Percentiles rank a stretch among this genome's conserved stretches.
Evolutionary conservation across 2,888 invertebrate genomes (phyloP).

Genomic region (Desoria tigrina): DNA sequence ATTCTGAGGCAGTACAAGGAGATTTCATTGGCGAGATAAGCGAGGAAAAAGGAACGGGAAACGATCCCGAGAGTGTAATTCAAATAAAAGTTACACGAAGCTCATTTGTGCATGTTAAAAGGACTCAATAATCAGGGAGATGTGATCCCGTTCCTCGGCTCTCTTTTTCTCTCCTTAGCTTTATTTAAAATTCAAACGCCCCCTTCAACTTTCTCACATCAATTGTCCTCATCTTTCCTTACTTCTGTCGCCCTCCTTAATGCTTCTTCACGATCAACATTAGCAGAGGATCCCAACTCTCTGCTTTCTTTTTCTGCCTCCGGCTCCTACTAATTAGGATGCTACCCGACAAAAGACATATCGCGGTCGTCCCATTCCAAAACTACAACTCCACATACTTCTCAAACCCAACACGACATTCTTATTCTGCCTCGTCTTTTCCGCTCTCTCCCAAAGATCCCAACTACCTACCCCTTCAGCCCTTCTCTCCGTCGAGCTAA

Average conservation of each 20-base stretch:
- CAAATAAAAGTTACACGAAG: conserved; percentile 54
- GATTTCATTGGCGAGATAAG: conserved; percentile 53
- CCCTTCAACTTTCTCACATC: conserved; percentile 31
- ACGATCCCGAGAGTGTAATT: conserved; percentile 54
- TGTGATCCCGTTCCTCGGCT: conserved; percentile 38
- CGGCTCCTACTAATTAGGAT: conserved; percentile 21
- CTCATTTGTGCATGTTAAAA: conserved; percentile 54
- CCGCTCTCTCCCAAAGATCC: background rate
- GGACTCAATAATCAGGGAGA: conserved; percentile 52
- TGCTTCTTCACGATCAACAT: conserved; percentile 10
- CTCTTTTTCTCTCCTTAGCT: conserved; percentile 35
- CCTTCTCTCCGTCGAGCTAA: too few species aligned
- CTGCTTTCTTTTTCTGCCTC: conserved; percentile 15
- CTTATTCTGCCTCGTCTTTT: conserved; percentile 19
- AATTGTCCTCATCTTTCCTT: conserved; percentile 23
- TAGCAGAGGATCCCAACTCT: too few species aligned
- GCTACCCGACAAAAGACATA: conserved; percentile 16
- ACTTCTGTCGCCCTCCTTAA: conserved; percentile 2
- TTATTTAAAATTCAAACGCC: conserved; percentile 48
- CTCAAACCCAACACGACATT: background rate
- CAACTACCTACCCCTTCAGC: too few species aligned
- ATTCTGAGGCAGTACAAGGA: conserved; percentile 48
- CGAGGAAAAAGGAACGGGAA: conserved; percentile 49
- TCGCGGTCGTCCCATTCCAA: conserved; percentile 16
- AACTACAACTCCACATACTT: background rate